phyloP scores from a whole-genome alignment of 2,113 vertebrate genomes.

The Elgaria multicarinata region DNA sequence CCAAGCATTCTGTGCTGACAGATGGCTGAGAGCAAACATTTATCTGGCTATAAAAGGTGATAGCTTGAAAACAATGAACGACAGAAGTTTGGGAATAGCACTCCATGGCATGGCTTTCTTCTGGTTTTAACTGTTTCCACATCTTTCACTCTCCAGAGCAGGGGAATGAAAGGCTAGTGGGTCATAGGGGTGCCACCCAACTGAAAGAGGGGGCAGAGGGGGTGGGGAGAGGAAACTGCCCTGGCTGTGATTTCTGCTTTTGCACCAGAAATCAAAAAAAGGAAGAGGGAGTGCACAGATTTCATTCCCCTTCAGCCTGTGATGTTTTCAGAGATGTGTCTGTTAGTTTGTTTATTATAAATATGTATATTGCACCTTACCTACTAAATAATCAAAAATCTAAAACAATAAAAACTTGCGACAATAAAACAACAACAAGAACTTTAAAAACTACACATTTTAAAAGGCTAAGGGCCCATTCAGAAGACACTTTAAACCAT shows the following conservation, averaged over 20 bases:
- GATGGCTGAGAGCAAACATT: slow-evolving; percentile 41
- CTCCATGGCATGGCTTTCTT: slow-evolving; percentile 6
- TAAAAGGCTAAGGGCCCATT: too few species aligned
- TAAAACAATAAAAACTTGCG: too few species aligned
- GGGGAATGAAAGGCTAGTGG: not conserved
- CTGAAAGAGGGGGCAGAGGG: too few species aligned
- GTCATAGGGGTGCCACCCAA: not conserved
- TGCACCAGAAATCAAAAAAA: not conserved
- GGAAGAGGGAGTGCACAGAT: not conserved
- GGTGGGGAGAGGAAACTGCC: not conserved
- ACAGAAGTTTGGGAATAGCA: slow-evolving; percentile 33
- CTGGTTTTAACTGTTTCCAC: slow-evolving; percentile 7
- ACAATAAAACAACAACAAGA: too few species aligned
- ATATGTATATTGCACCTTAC: too few species aligned
- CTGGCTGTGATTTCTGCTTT: too few species aligned
- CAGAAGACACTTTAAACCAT: too few species aligned
- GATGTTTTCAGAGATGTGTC: too few species aligned
- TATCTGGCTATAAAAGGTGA: slow-evolving; percentile 46
- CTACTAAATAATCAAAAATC: too few species aligned
- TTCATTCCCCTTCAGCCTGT: not conserved
- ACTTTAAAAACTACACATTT: too few species aligned
- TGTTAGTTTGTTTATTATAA: too few species aligned
- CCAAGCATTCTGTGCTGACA: slow-evolving; percentile 31
- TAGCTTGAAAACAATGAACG: slow-evolving; percentile 7
- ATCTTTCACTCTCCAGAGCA: slow-evolving; percentile 12